phyloP scores from a whole-genome alignment of 1,140 invertebrate genomes.

The Drosophila micromelanica region DNA sequence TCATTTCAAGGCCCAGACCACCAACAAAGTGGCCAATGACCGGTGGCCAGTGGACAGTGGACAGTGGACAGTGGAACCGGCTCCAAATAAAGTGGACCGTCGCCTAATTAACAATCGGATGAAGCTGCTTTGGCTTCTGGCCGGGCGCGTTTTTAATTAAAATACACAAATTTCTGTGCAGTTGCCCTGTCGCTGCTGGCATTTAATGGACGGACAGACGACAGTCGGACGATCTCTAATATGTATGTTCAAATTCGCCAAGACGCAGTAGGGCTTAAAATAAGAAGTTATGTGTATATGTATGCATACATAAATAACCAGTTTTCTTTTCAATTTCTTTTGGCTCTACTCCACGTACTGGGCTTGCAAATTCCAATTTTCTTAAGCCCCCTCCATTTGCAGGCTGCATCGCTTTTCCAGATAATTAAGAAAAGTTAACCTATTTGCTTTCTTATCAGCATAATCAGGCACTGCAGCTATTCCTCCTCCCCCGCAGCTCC shows the following conservation, averaged over 20 bases:
- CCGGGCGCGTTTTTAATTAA: conserved; percentile 75
- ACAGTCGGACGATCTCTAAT: conserved; percentile 32
- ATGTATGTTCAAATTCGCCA: conserved; percentile 27
- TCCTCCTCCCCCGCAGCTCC: background rate
- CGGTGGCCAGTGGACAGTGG: conserved; percentile 30
- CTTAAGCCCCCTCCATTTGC: conserved; percentile 7
- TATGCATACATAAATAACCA: conserved; percentile 9
- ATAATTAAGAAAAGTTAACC: conserved; percentile 83
- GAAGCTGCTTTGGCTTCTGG: conserved; percentile 62
- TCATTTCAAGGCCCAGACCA: conserved; percentile 49
- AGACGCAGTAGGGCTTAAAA: background rate
- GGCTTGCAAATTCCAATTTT: conserved; percentile 42
- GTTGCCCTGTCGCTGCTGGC: conserved; percentile 58
- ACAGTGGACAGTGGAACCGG: conserved; percentile 38
- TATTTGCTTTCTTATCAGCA: conserved; percentile 79
- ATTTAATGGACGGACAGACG: conserved; percentile 65
- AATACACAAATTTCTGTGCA: conserved; percentile 79
- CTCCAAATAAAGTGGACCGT: conserved; percentile 50
- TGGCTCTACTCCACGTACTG: conserved; percentile 36
- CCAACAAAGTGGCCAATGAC: conserved; percentile 66
- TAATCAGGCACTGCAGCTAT: conserved; percentile 65
- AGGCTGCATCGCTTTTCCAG: conserved; percentile 64
- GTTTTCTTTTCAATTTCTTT: background rate
- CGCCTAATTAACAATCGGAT: conserved; percentile 80
- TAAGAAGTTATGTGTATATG: conserved; percentile 44